Conservation (phyloP, 2,113 vertebrate genomes). For the Vulpes vulpes region DNA sequence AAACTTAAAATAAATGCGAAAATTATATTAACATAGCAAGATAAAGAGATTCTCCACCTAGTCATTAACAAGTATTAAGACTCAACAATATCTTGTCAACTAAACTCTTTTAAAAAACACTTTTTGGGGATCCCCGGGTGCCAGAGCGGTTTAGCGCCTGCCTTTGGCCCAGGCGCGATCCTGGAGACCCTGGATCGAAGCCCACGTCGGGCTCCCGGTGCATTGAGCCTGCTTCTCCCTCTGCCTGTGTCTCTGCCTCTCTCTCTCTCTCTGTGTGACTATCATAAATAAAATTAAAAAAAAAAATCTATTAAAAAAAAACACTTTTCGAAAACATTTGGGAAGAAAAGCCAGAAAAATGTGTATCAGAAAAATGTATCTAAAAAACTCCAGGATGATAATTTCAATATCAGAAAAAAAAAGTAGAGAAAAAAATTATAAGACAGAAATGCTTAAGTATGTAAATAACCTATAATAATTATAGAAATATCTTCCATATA, state of each 20-base stretch:
- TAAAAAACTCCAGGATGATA: background rate
- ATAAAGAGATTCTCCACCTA: background rate
- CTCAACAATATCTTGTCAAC: background rate
- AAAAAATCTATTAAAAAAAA: too few species aligned
- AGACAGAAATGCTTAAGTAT: background rate
- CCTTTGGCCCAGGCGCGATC: too few species aligned
- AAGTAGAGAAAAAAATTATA: background rate
- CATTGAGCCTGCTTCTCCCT: too few species aligned
- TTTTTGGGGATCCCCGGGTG: too few species aligned
- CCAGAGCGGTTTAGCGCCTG: too few species aligned
- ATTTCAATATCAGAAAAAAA: constrained; percentile 34
- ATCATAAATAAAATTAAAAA: too few species aligned
- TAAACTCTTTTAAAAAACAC: background rate
- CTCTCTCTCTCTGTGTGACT: too few species aligned
- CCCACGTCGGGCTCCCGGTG: too few species aligned
- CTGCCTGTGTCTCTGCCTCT: too few species aligned
- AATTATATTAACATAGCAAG: background rate
- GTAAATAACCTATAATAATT: background rate
- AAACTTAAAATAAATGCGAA: background rate
- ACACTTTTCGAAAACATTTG: background rate
- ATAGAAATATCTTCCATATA: background rate
- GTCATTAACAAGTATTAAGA: background rate
- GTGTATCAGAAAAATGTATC: background rate
- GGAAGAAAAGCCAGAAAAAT: background rate
- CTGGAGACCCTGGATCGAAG: too few species aligned